Percentiles rank a stretch among this genome's conserved stretches.
phyloP scores from a whole-genome alignment of 2,888 invertebrate species.

The Magallana nippona region DNA sequence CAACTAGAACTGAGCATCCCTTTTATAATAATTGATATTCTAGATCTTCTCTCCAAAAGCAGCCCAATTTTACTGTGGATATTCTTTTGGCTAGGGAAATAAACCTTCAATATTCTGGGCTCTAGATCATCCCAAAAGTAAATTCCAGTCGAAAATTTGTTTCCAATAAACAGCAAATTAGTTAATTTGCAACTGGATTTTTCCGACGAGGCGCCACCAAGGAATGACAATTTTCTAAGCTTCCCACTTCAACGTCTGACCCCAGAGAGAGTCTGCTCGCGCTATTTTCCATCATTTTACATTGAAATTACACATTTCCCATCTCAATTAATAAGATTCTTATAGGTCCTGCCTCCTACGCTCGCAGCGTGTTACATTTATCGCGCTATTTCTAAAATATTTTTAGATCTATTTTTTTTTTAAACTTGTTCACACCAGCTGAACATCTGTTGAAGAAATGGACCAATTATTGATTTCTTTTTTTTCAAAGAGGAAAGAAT shows the following conservation, averaged over 20 bases:
- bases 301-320: slow-evolving; percentile 18
- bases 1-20: neutral
- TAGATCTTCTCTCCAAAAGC: neutral
- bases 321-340: slow-evolving; percentile 30
- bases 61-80: neutral
- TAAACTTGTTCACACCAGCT: neutral
- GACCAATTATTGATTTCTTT: neutral
- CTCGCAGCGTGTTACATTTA: neutral
- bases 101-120: neutral
- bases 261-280: slow-evolving; percentile 17
- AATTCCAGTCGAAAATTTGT: slow-evolving; percentile 7
- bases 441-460: slow-evolving; percentile 13
- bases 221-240: slow-evolving; percentile 27
- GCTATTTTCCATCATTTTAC: slow-evolving; percentile 22
- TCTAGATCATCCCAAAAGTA: slow-evolving; percentile 30
- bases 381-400: neutral
- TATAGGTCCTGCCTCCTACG: slow-evolving; percentile 19
- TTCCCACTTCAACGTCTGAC: slow-evolving; percentile 19
- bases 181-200: slow-evolving; percentile 34
- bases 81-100: slow-evolving; percentile 25
- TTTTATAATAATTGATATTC: slow-evolving; percentile 7
- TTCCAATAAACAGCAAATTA: slow-evolving; percentile 27
- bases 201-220: neutral
- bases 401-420: neutral
- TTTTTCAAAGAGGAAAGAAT: neutral